Evolutionary conservation across 2,888 invertebrate genomes (phyloP).

Genomic region (Ectemnius cavifrons): DNA sequence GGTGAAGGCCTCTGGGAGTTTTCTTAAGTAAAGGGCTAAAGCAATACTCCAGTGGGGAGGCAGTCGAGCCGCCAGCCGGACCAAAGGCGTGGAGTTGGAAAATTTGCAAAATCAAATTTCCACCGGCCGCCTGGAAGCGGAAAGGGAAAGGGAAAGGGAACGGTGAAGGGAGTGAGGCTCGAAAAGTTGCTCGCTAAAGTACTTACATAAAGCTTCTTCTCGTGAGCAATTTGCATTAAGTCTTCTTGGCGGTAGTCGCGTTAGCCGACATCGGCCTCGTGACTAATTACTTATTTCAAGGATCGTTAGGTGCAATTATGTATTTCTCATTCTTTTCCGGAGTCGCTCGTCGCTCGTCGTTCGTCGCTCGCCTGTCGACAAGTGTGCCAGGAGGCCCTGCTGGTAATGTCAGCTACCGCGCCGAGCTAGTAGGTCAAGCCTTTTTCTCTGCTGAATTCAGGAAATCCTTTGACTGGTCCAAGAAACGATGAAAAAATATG

Average conservation of each 20-base stretch:
- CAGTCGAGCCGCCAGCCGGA: background rate
- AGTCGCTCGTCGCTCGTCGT: background rate
- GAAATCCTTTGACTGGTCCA: background rate
- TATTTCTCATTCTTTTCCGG: conserved; percentile 5
- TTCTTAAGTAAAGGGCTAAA: no score
- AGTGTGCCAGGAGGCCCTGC: background rate
- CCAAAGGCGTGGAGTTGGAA: conserved; percentile 5
- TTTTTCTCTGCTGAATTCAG: background rate
- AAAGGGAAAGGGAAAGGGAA: conserved; percentile 10
- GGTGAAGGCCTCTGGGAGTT: no score
- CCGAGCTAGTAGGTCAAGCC: background rate
- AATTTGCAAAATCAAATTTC: conserved; percentile 31
- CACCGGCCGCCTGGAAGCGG: conserved; percentile 14
- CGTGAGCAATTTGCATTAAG: conserved; percentile 40
- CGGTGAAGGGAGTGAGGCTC: background rate
- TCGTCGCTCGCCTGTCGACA: background rate
- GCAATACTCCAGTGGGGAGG: background rate
- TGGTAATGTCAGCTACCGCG: background rate
- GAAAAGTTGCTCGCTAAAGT: conserved; percentile 42
- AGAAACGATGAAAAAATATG: background rate
- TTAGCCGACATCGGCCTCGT: conserved; percentile 21
- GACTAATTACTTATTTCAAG: conserved; percentile 43
- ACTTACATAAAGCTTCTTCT: conserved; percentile 50
- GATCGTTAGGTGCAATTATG: conserved; percentile 36
- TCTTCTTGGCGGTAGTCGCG: conserved; percentile 1